A percentile compares a stretch with the other conserved stretches of the same genome.
phyloP scores from a whole-genome alignment of 2,888 invertebrate genomes.

The Calameuta idolon region DNA sequence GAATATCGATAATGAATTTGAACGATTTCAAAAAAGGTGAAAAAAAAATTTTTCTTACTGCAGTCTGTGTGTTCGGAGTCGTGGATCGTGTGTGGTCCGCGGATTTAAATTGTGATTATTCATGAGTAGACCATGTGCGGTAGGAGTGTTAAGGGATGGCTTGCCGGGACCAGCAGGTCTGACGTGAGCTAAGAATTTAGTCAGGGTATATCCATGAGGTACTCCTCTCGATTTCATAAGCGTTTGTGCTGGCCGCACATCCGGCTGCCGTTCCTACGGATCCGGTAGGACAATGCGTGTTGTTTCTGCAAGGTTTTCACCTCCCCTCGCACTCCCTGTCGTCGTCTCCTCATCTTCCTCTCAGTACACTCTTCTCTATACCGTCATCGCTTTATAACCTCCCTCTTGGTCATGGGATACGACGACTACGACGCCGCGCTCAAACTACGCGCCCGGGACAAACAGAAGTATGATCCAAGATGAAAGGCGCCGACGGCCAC shows the following conservation, averaged over 20 bases:
- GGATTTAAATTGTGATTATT: conserved; percentile 39
- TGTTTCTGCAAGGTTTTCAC: background rate
- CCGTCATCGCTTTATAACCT: conserved; percentile 5
- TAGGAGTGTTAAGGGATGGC: conserved; percentile 11
- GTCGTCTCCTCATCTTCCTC: conserved; percentile 9
- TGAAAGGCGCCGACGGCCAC: conserved; percentile 56
- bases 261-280: conserved; percentile 46
- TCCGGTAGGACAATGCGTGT: conserved; percentile 50
- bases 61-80: background rate
- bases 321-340: conserved; percentile 27
- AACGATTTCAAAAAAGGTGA: background rate
- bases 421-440: background rate
- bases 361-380: conserved; percentile 11
- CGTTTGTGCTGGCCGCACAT: conserved; percentile 49
- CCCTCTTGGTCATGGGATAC: background rate
- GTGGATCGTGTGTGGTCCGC: conserved; percentile 1
- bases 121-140: conserved; percentile 30
- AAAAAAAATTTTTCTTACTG: background rate
- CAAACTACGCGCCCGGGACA: conserved; percentile 37
- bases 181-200: background rate
- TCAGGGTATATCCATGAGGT: background rate
- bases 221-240: conserved; percentile 7
- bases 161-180: background rate
- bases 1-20: background rate
- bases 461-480: conserved; percentile 63